Conservation (phyloP, 2,113 vertebrate species). For the Pomatostomus ruficeps region DNA sequence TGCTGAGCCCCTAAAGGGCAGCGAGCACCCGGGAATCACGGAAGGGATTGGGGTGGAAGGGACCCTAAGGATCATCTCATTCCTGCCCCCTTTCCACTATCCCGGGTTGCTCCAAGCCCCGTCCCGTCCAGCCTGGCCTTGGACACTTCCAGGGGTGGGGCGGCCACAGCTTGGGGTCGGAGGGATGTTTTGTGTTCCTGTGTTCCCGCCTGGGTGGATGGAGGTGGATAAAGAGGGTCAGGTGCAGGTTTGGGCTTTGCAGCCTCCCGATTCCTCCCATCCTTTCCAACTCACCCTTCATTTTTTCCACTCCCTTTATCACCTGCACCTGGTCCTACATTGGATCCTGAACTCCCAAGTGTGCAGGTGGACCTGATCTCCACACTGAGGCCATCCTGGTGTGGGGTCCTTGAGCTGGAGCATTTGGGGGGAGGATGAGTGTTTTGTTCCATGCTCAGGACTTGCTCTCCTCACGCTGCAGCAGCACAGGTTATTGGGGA, state of each 20-base stretch:
- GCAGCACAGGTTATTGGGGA: background rate
- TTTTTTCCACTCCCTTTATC: background rate
- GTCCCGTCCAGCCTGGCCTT: background rate
- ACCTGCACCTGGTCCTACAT: background rate
- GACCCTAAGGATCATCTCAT: too few species aligned
- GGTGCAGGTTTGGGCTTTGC: background rate
- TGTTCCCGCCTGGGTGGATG: background rate
- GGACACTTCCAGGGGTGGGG: background rate
- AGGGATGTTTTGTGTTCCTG: background rate
- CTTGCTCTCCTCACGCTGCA: background rate
- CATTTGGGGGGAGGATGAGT: background rate
- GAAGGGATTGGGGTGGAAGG: background rate
- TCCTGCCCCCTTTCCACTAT: fast-evolving
- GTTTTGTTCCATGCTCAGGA: background rate
- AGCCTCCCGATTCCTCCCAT: background rate
- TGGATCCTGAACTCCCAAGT: background rate
- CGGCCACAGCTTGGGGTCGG: background rate
- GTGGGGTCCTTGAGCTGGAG: fast-evolving
- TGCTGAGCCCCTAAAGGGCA: background rate
- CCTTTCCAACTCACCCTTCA: background rate
- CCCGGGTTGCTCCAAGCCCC: background rate
- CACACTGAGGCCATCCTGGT: background rate
- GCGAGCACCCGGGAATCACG: fast-evolving
- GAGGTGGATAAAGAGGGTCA: background rate
- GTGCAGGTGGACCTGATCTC: background rate